phyloP scores from a whole-genome alignment of 2,797 vertebrate species.

The Pteronotus mesoamericanus region DNA sequence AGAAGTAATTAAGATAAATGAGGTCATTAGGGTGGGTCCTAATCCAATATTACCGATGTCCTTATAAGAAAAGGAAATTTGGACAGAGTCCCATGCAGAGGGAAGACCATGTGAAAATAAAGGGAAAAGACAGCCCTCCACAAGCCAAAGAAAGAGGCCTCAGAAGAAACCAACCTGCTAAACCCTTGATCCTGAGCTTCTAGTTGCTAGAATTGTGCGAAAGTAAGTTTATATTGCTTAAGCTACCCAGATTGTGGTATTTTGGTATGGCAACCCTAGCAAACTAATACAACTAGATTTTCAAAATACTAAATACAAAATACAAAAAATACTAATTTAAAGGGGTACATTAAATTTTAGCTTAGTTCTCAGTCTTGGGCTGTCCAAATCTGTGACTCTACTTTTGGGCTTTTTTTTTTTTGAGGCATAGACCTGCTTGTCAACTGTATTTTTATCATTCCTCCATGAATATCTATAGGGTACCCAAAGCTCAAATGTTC shows the following conservation, averaged over 20 bases:
- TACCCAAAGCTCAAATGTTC: background rate
- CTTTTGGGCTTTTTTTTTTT: background rate
- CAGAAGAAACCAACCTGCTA: background rate
- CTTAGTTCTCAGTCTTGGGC: background rate
- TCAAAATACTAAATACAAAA: too few relatives aligned
- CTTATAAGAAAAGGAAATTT: conserved; percentile 5
- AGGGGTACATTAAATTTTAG: background rate
- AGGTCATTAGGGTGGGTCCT: background rate
- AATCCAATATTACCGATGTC: background rate
- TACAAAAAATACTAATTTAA: background rate
- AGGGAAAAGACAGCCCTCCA: background rate
- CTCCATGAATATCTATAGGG: background rate
- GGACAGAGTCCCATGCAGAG: background rate
- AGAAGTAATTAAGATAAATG: background rate
- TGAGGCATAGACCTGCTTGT: background rate
- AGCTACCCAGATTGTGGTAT: background rate
- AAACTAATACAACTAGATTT: background rate
- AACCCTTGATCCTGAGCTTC: background rate
- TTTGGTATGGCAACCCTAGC: background rate
- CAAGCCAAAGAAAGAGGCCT: background rate
- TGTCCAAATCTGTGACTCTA: background rate
- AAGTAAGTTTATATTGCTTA: background rate
- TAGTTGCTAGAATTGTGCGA: background rate
- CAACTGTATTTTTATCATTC: background rate
- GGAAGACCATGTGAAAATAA: background rate